phyloP scores from a whole-genome alignment of 2,113 vertebrate species.

The Chaetodon auriga region DNA sequence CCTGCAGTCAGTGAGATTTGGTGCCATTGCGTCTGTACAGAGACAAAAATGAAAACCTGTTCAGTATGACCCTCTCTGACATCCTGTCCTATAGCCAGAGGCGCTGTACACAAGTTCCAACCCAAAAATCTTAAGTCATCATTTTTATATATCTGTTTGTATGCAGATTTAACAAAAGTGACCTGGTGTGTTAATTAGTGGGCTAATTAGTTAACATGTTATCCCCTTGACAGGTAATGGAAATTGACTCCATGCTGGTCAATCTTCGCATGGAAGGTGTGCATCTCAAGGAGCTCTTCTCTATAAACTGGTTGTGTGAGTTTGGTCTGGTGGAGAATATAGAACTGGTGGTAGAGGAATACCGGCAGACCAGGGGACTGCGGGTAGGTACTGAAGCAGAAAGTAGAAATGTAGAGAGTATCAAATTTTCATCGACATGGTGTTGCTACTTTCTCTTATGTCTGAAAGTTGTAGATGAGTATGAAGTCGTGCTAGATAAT shows the following conservation, averaged over 20 bases:
- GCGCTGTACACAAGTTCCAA: not conserved
- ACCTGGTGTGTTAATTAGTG: not conserved
- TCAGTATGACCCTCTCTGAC: not conserved
- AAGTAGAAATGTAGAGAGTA: not conserved
- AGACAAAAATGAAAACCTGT: not conserved
- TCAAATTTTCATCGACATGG: not conserved
- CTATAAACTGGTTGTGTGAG: slow-evolving; percentile 89
- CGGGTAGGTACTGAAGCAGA: slow-evolving; percentile 82
- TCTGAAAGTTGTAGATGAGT: not conserved
- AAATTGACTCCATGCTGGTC: slow-evolving; percentile 87
- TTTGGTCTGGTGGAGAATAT: slow-evolving; percentile 91
- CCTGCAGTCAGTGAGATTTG: not conserved
- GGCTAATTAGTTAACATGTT: not conserved
- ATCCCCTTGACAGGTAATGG: slow-evolving; percentile 80
- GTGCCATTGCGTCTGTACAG: not conserved
- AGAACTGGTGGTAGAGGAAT: slow-evolving; percentile 86
- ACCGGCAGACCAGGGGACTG: slow-evolving; percentile 86
- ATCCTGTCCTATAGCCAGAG: not conserved
- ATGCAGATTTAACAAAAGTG: not conserved
- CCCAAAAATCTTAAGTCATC: not conserved
- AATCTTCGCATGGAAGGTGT: slow-evolving; percentile 86
- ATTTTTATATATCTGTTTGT: not conserved
- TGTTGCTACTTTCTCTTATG: not conserved
- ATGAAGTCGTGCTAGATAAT: not conserved
- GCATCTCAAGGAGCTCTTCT: slow-evolving; percentile 87